Conservation (phyloP, 2,113 vertebrate species). For the Platysteira castanea region DNA sequence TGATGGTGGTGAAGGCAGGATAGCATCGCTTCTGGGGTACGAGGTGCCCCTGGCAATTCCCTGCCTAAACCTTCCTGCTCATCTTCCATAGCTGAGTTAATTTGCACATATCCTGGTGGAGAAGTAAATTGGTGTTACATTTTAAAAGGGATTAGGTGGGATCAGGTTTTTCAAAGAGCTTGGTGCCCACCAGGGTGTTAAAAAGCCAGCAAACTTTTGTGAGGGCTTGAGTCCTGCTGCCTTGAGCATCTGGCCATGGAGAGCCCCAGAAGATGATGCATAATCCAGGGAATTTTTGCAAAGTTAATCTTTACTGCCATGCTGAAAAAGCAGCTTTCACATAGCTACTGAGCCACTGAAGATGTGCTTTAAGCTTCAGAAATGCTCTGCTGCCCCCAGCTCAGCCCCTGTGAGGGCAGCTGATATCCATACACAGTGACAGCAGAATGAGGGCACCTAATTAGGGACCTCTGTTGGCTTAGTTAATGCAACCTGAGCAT, state of each 20-base stretch:
- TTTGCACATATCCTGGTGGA: neutral
- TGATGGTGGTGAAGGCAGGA: neutral
- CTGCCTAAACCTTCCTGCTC: neutral
- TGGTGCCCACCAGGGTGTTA: neutral
- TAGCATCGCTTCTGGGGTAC: accelerated
- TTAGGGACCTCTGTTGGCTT: neutral
- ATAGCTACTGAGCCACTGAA: neutral
- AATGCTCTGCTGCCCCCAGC: neutral
- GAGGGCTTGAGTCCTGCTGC: neutral
- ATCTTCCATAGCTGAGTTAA: neutral
- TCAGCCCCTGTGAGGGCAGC: neutral
- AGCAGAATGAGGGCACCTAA: neutral
- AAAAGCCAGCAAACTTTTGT: neutral
- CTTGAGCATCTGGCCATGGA: neutral
- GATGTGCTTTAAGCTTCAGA: neutral
- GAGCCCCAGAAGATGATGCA: neutral
- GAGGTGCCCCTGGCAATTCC: neutral
- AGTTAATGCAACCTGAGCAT: neutral
- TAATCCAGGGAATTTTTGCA: neutral
- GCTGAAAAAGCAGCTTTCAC: neutral
- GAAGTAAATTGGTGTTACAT: neutral
- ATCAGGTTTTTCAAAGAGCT: conserved; percentile 9
- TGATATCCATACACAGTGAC: accelerated
- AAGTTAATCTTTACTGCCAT: neutral
- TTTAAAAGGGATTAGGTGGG: conserved; percentile 5